phyloP scores from a whole-genome alignment of 1,140 invertebrate genomes.

The Stegodyphus mimosarum region DNA sequence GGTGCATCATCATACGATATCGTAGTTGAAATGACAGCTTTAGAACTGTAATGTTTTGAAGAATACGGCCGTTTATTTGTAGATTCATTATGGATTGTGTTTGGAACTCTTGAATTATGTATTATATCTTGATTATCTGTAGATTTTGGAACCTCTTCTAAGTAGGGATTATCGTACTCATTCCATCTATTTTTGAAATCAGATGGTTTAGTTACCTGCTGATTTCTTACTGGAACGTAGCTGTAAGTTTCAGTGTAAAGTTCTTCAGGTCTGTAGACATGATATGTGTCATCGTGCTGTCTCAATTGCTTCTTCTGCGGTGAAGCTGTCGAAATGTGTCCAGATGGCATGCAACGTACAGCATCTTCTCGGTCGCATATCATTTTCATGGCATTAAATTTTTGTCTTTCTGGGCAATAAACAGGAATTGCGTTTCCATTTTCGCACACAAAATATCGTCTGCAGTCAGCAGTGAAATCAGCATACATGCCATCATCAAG shows the following conservation, averaged over 20 bases:
- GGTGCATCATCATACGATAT: neutral
- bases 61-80: neutral
- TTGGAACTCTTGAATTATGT: conserved; percentile 12
- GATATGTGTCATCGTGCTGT: conserved; percentile 39
- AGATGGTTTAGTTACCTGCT: neutral
- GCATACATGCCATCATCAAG: conserved; percentile 55
- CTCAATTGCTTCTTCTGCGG: neutral
- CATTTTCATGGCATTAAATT: conserved; percentile 38
- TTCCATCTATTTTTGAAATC: neutral
- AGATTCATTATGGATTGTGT: conserved; percentile 14
- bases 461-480: conserved; percentile 34
- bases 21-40: neutral
- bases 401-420: conserved; percentile 53
- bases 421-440: conserved; percentile 28
- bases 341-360: conserved; percentile 6
- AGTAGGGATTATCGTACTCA: neutral
- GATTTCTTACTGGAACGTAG: conserved; percentile 8
- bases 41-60: neutral
- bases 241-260: conserved; percentile 38
- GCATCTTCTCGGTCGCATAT: conserved; percentile 44
- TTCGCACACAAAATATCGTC: conserved; percentile 58
- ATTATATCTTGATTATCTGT: conserved; percentile 5
- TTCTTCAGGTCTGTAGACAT: conserved; percentile 41
- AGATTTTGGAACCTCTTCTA: neutral
- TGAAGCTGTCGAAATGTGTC: neutral